phyloP scores from a whole-genome alignment of 2,113 vertebrate genomes.

The Oreochromis tanganicae region DNA sequence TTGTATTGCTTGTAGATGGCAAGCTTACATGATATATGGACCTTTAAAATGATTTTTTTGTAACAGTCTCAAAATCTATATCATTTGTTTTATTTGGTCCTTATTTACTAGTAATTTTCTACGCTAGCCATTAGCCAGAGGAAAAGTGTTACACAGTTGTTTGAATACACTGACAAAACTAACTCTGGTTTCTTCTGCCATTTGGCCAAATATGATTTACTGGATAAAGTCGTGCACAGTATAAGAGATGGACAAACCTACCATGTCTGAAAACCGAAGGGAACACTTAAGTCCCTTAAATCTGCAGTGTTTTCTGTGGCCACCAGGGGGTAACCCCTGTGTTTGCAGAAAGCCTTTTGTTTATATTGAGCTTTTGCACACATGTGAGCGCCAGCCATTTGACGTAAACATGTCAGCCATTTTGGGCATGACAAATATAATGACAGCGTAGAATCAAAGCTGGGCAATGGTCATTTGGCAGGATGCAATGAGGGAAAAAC shows the following conservation, averaged over 20 bases:
- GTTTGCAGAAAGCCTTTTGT: not conserved
- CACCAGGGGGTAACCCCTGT: not conserved
- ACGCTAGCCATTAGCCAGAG: rapidly evolving
- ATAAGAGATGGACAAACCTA: not conserved
- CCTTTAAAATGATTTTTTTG: not conserved
- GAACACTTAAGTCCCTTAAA: not conserved
- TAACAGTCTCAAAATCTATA: not conserved
- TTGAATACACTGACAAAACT: not conserved
- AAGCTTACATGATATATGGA: not conserved
- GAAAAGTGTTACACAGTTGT: not conserved
- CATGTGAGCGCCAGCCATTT: not conserved
- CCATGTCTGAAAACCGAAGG: not conserved
- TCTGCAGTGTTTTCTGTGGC: not conserved
- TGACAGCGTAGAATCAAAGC: not conserved
- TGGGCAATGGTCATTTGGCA: not conserved
- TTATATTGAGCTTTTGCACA: not conserved
- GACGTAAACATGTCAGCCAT: rapidly evolving
- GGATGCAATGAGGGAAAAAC: not conserved
- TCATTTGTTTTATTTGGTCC: not conserved
- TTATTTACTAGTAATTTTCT: not conserved
- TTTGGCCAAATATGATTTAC: rapidly evolving
- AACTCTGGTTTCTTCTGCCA: not conserved
- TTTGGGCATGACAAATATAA: not conserved
- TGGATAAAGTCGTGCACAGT: not conserved
- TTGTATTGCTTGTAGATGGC: rapidly evolving